A percentile compares a stretch with the other conserved stretches of the same genome.
Conservation (phyloP, 1,140 invertebrate genomes). For the Caenorhabditis briggsae region DNA sequence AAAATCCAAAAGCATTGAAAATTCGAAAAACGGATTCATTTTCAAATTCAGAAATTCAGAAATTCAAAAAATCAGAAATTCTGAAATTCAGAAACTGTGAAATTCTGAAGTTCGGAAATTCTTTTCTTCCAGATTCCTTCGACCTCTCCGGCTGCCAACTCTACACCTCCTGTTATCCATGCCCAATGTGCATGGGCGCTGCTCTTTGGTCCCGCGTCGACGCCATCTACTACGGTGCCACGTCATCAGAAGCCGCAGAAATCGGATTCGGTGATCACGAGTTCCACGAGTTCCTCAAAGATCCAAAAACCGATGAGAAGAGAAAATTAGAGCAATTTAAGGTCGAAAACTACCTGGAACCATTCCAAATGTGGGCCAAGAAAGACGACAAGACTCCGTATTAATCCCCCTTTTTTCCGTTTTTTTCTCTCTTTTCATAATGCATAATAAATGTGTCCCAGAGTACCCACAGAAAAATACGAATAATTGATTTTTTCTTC, state of each 20-base stretch:
- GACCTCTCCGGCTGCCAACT: conserved; percentile 71
- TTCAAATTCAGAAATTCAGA: background rate
- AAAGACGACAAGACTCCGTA: conserved; percentile 9
- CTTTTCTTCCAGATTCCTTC: conserved; percentile 55
- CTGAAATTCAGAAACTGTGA: background rate
- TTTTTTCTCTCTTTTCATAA: background rate
- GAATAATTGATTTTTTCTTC: background rate
- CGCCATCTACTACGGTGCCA: conserved; percentile 73
- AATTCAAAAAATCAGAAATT: background rate
- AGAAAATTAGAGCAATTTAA: conserved; percentile 38
- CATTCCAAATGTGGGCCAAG: conserved; percentile 22
- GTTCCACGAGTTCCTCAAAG: conserved; percentile 70
- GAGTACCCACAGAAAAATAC: background rate
- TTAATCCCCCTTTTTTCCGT: background rate
- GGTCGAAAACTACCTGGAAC: conserved; percentile 31
- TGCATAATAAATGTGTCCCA: background rate
- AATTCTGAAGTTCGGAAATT: background rate
- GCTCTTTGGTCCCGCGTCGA: conserved; percentile 71
- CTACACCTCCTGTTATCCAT: conserved; percentile 76
- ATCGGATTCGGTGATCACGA: conserved; percentile 70
- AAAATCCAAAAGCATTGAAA: background rate
- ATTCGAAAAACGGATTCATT: too few relatives aligned
- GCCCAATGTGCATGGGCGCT: conserved; percentile 76
- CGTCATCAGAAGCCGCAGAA: conserved; percentile 66
- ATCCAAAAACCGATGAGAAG: conserved; percentile 27